These are phyloP conservation scores for Ctenodactylus gundi DNA, from an alignment of 2,113 vertebrate species.

Conservation along the genomic window DNA sequence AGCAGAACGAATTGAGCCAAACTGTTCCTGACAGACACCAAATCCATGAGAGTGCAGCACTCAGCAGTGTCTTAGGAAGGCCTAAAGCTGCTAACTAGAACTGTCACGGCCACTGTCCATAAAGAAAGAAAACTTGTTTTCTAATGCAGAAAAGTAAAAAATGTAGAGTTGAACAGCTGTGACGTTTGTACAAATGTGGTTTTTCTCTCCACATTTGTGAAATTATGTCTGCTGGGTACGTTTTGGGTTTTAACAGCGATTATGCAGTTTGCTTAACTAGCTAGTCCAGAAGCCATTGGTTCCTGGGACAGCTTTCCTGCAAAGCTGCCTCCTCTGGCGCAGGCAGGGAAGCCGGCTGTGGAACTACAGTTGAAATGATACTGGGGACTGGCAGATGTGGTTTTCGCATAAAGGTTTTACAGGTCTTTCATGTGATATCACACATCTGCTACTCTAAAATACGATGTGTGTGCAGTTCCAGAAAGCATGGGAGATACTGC, in stretches of 20 bases:
- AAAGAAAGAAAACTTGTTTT: not conserved
- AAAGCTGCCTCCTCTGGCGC: constrained; percentile 56
- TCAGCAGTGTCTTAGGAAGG: constrained; percentile 32
- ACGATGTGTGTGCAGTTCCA: constrained; percentile 17
- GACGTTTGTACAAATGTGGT: constrained; percentile 52
- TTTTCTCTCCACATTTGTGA: constrained; percentile 52
- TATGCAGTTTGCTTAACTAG: constrained; percentile 77
- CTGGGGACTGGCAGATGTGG: constrained; percentile 60
- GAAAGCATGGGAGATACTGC: constrained; percentile 17
- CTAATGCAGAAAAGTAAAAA: constrained; percentile 47
- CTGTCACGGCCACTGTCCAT: constrained; percentile 66
- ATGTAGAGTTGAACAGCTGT: constrained; percentile 60
- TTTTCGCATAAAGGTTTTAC: constrained; percentile 60
- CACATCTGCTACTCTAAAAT: constrained; percentile 66
- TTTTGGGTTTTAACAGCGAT: constrained; percentile 71
- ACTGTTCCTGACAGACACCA: constrained; percentile 25
- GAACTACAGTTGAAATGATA: constrained; percentile 21
- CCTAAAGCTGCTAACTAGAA: constrained; percentile 57
- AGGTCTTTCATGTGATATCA: constrained; percentile 53
- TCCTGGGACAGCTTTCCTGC: constrained; percentile 58
- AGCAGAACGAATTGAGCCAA: constrained; percentile 14
- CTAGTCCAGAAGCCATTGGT: constrained; percentile 70
- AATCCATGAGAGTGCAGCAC: not conserved
- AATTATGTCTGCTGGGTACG: constrained; percentile 71
- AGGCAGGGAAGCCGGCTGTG: not conserved